Evolutionary conservation across 1,140 invertebrate species (phyloP).

Genomic region (Leptinotarsa defecta): DNA sequence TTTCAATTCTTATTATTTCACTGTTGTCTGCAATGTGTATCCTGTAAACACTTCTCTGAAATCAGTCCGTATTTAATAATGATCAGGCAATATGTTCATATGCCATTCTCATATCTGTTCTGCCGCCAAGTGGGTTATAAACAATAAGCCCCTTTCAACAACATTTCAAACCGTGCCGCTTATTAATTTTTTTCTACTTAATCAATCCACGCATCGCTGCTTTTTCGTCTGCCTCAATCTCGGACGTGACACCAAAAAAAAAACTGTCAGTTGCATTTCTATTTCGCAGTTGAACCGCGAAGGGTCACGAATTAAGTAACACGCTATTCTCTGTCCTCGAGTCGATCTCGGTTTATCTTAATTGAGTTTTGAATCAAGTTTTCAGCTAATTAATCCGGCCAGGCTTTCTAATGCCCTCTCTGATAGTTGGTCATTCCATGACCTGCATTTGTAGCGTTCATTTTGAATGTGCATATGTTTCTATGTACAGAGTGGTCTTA

Average conservation of each 20-base stretch:
- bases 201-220: slow-evolving; percentile 7
- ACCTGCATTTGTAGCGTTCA: too few species aligned
- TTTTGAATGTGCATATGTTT: too few species aligned
- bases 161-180: slow-evolving; percentile 19
- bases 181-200: slow-evolving; percentile 12
- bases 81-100: slow-evolving; percentile 19
- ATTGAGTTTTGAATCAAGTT: slow-evolving; percentile 7
- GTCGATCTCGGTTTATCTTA: slow-evolving; percentile 1
- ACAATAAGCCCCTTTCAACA: slow-evolving; percentile 22
- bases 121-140: slow-evolving; percentile 22
- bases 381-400: slow-evolving; percentile 12
- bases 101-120: slow-evolving; percentile 9
- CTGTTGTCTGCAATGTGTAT: background rate
- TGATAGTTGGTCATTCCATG: too few species aligned
- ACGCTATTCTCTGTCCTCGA: background rate
- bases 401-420: background rate
- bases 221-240: background rate
- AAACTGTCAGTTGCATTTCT: slow-evolving; percentile 7
- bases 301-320: slow-evolving; percentile 3
- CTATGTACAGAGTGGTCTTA: too few species aligned
- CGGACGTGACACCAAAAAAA: slow-evolving; percentile 13
- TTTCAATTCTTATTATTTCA: too few species aligned
- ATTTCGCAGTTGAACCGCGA: slow-evolving; percentile 4
- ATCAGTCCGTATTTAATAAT: slow-evolving; percentile 8
- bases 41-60: background rate